Percentiles rank a stretch among this genome's conserved stretches.
These are phyloP conservation scores for Tretioscincus oriximinensis DNA, from an alignment of 2,113 vertebrate genomes.

Conservation along the genomic window DNA sequence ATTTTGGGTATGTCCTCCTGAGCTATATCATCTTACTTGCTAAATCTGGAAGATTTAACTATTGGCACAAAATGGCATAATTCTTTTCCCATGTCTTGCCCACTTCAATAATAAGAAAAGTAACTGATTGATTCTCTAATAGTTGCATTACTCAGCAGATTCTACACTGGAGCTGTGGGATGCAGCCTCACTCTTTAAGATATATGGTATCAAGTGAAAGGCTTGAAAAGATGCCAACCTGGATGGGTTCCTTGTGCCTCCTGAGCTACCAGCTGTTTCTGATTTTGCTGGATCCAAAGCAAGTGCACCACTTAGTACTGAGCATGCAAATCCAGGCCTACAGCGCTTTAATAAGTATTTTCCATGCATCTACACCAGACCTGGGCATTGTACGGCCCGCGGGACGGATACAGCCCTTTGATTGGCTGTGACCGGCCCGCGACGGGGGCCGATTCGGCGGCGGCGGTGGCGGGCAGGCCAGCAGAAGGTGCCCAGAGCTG, in stretches of 20 bases:
- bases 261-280: constrained; percentile 55
- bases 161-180: constrained; percentile 48
- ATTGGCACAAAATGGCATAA: constrained; percentile 48
- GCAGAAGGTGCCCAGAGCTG: no score
- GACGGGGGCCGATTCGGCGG: no score
- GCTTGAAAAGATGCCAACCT: constrained; percentile 28
- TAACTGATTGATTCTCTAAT: constrained; percentile 46
- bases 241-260: background rate
- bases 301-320: background rate
- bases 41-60: constrained; percentile 55
- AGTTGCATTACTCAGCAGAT: constrained; percentile 48
- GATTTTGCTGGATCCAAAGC: constrained; percentile 18
- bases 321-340: background rate
- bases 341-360: background rate
- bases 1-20: constrained; percentile 42
- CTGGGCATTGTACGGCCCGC: no score
- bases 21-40: constrained; percentile 47
- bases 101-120: constrained; percentile 55
- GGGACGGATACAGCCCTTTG: no score
- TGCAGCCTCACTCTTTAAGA: constrained; percentile 21
- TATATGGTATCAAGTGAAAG: constrained; percentile 28
- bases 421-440: no score
- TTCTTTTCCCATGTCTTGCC: constrained; percentile 38
- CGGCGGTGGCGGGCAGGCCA: no score
- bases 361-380: background rate